Evolutionary conservation across 2,888 invertebrate species (phyloP), one percentile per base, ranked within the genome.

Genomic region (Galeruca laticollis): DNA sequence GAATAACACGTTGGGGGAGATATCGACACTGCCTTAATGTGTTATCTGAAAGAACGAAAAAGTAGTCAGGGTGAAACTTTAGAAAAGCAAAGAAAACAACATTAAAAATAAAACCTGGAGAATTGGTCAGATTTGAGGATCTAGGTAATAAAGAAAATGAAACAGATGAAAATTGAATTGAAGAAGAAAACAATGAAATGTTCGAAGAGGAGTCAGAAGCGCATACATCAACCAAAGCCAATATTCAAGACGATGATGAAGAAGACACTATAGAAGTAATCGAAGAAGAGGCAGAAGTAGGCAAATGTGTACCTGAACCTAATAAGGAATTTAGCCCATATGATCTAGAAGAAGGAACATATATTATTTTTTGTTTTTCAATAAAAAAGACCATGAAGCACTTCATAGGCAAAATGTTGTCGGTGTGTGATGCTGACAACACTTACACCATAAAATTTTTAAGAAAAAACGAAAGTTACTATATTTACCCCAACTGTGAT

Each of bases 261-360:
- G 26, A 26, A 26, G 26, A 26, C 26, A 26, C 51, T 51, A 51
- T 51, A 15, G 51, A 51, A 51, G 18, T 15, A 51, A 51, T 51
- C 18, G 18, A 51, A 51, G 51, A 51, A 51, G 6, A 18, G 51
- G 51, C 51, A 51, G 51, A 51, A 51, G 51, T 15, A 51, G 51
- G 5, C 51, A 51, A 51, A 51, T 51, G 51, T 51, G 51, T 51
- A 51, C 51, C 51, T 51, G 51, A 51, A 51, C 51, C 51, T 51
- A 51, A 51, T 51, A 51, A 51, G 11, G 51, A 51, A 47, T 47
- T 60, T 47, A 43, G 26, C 40, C 47, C 60, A 60, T 21, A 60
- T 43, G 47, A 62, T 33, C 33, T 49, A 51, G 51, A 51, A 51
- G 51, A 62, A 51, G 62, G 31, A n/a, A 15, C 51, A 51, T 62